phyloP scores from a whole-genome alignment of 2,888 invertebrate genomes.

The Lasioglossum pauxillum region DNA sequence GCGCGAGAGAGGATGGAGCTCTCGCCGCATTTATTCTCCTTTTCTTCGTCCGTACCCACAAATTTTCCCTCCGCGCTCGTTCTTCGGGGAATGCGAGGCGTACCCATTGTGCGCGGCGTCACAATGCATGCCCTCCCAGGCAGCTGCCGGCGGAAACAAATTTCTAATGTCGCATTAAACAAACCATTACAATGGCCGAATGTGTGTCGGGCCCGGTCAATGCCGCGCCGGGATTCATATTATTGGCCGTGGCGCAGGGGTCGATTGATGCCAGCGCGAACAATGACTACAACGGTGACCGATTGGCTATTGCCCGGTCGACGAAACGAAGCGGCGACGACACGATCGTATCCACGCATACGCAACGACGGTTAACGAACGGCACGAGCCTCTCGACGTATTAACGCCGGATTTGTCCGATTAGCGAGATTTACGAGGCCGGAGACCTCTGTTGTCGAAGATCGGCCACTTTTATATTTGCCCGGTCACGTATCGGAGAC shows the following conservation, averaged over 20 bases:
- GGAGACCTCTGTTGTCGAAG: conserved; percentile 5
- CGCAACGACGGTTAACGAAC: conserved; percentile 31
- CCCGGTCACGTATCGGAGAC: conserved; percentile 70
- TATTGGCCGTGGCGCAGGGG: conserved; percentile 55
- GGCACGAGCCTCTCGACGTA: conserved; percentile 72
- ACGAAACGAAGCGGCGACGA: not conserved
- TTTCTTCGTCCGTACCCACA: conserved; percentile 49
- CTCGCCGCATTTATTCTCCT: conserved; percentile 64
- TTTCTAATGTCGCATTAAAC: conserved; percentile 81
- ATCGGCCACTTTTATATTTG: conserved; percentile 65
- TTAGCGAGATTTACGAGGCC: conserved; percentile 75
- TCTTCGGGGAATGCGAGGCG: conserved; percentile 75
- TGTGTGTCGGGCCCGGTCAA: conserved; percentile 64
- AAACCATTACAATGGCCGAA: conserved; percentile 75
- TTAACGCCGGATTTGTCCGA: conserved; percentile 76
- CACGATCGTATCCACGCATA: conserved; percentile 6
- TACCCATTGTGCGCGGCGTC: conserved; percentile 74
- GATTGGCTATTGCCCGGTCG: conserved; percentile 24
- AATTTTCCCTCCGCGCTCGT: conserved; percentile 46
- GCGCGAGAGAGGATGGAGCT: conserved; percentile 44
- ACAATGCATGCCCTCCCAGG: conserved; percentile 73
- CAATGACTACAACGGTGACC: conserved; percentile 50
- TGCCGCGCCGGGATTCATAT: conserved; percentile 50
- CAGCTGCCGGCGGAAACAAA: conserved; percentile 81
- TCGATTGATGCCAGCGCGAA: conserved; percentile 63